Conservation (phyloP, 2,113 vertebrate species). For the Actenoides lindsayi region DNA sequence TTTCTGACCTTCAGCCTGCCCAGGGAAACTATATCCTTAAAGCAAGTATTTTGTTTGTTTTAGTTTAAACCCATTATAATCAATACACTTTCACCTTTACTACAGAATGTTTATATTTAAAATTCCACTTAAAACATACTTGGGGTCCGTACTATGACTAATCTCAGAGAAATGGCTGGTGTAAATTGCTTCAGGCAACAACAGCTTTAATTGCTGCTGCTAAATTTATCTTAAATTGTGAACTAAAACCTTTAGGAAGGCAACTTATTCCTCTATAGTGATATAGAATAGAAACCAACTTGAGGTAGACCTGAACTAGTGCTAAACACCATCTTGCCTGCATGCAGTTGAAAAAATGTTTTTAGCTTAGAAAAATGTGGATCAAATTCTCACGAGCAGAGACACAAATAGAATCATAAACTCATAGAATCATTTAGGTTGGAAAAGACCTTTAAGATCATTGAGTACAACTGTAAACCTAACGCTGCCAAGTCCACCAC, state of each 20-base stretch:
- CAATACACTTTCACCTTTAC: background rate
- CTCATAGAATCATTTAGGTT: no score
- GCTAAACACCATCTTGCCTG: background rate
- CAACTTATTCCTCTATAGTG: background rate
- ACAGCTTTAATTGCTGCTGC: background rate
- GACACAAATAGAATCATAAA: background rate
- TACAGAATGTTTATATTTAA: background rate
- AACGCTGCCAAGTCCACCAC: no score
- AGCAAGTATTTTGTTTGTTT: background rate
- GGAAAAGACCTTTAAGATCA: no score
- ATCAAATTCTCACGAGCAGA: background rate
- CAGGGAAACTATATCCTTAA: background rate
- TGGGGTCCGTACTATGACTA: background rate
- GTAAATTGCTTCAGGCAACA: background rate
- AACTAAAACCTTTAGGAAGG: constrained; percentile 5
- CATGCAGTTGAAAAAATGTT: background rate
- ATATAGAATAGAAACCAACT: background rate
- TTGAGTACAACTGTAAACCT: no score
- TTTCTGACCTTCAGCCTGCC: background rate
- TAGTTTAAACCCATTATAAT: background rate
- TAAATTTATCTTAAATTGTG: background rate
- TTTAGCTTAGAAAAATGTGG: background rate
- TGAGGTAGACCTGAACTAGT: background rate
- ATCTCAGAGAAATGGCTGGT: background rate
- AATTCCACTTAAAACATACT: background rate